These are phyloP conservation scores for Podarcis muralis DNA, from an alignment of 2,113 vertebrate genomes.

Conservation along the genomic window DNA sequence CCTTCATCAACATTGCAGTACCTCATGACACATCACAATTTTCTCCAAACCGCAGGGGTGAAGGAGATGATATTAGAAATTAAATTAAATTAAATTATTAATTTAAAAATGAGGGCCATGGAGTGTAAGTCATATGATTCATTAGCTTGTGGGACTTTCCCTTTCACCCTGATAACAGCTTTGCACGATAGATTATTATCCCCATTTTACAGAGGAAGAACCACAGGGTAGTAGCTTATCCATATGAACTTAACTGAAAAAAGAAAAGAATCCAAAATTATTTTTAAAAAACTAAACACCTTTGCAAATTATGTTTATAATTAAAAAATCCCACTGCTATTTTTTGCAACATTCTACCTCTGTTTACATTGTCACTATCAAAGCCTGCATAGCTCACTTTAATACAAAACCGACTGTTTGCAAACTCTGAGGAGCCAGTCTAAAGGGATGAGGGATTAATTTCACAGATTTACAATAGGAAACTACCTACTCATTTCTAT, in stretches of 20 bases:
- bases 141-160: neutral
- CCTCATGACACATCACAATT: neutral
- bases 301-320: neutral
- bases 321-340: neutral
- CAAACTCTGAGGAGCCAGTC: neutral
- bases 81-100: neutral
- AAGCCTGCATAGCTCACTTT: neutral
- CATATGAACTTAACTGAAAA: neutral
- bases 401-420: neutral
- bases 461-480: neutral
- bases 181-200: neutral
- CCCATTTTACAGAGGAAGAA: neutral
- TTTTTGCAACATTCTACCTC: neutral
- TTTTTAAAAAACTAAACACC: no score
- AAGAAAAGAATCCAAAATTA: neutral
- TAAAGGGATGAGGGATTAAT: neutral
- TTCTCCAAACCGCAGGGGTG: neutral
- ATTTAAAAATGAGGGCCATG: no score
- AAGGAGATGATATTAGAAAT: neutral
- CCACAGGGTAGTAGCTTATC: neutral
- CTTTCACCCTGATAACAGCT: neutral
- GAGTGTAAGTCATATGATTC: neutral
- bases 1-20: neutral
- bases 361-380: neutral
- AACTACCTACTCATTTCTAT: neutral